Base-by-base conservation (phyloP, 1,140 invertebrate genomes). In the Brachionus paranguensis region DNA sequence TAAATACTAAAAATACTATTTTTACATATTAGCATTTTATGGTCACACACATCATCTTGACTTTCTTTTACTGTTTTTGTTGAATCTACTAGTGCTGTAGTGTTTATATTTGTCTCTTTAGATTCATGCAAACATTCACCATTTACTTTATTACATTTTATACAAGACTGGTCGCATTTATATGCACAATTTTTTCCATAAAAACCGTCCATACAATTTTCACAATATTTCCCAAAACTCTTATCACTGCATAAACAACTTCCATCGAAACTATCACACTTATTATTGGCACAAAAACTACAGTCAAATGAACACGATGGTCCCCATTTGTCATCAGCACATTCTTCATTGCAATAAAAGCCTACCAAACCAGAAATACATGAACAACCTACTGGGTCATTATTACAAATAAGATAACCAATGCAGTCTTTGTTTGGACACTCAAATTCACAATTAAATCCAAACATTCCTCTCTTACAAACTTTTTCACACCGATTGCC, bases 221-320 rank as follows among this genome's bases (percentile, higher is more conserved):
- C 72, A 27, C 72, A 76, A 50, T 50, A 76, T 24, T 50, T 50
- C 0, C 72, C 72, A 47, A 50, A 20, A 47, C 43, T 50, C 14
- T 76, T 76, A 14, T 50, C 11, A 27, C 29, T 50, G 14, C 72
- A 76, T 27, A 53, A 0, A 27, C 72, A 76, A 24, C 45, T 76
- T 27, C 72, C 72, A 76, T 50, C 17, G 27, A 76, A 76, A 10
- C 72, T 76, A 76, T 76, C 43, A 50, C 72, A 76, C 53, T 76
- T 37, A 27, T 29, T 76, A 50, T 20, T 3, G 8, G 41, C 45
- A 10, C 72, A 76, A 37, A 24, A n/a, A 24, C 27, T 24, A 14
- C 72, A 76, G 12, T 50, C 47, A 47, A 76, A 50, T 37, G 24
- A 47, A 76, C 72, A 76, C 14, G 24, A 29, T 6, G 72, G 72